Evolutionary conservation across 2,888 invertebrate species (phyloP), one percentile per base, ranked within the genome.

Genomic region (Tiphia femorata): DNA sequence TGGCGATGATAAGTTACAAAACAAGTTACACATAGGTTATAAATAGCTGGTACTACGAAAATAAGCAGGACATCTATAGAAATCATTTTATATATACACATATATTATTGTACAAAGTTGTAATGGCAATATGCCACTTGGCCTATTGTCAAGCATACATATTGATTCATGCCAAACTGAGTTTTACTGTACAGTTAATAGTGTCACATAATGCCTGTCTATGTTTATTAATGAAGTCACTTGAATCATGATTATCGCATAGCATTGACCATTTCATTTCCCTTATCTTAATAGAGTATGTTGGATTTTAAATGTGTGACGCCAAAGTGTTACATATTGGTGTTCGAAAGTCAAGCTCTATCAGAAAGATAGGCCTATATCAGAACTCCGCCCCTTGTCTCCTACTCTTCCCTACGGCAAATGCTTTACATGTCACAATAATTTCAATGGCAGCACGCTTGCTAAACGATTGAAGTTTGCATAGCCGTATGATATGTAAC

Each of bases 321-420:
- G 62, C 58, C 59, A 67, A 58, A 62, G 53, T 70, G 55, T 62
- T 64, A 61, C 63, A 66, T 63, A 69, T 64, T 63, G 49, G 55
- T 54, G 49, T 59, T 46, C 43, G 59, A 68, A 67, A 64, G 64
- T 55, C 58, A 63, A 51, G 52, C 53, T 66, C 56, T 74, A 77
- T 76, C 74, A 69, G 62, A 54, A 58, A 75, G 74, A 78, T 79
- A 79, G 55, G 72, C 49, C 59, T 71, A 47, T 83, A 83, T 83
- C 82, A 78, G 76, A 75, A 76, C 77, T 79, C 83, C 82, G 82
- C 83, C 82, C 82, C 77, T 66, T 75, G 67, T 73, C 73, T 75
- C 72, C 65, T 74, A 57, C 69, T 73, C 62, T 63, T 52, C 41
- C 4, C 50, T 54, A 62, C 54, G 54, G 62, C 57, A 67, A 70